Base-by-base conservation (phyloP, 2,888 invertebrate species). In the Caenorhabditis doughertyi region DNA sequence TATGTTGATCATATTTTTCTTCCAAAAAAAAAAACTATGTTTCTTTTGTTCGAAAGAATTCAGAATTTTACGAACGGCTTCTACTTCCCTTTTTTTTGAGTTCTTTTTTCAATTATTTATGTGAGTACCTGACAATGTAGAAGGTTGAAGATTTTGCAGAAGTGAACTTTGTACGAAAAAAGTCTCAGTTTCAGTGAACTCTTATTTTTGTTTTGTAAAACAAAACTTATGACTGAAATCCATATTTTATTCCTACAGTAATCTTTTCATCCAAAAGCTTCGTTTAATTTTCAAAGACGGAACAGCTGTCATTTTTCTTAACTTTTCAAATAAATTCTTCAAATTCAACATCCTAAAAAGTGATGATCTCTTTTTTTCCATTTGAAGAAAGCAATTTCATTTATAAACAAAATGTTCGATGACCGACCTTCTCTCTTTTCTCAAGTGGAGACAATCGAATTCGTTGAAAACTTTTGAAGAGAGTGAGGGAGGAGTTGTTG, bases 381-480 rank as follows among this genome's bases (percentile, higher is more conserved):
- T 42, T 32, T 55, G 18, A 51, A 60, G 39, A 71, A 60, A 51
- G 71, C 70, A 55, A 64, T 65, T 56, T 47, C 47, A 62, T 58
- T 74, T 74, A 74, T 74, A 74, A 74, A 74, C 74, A 74, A 74
- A 73, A 74, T 56, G 74, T 65, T 74, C 74, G 74, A 65, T 65
- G 74, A 74, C 65, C 67, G 58, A 56, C 47, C 27, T 29, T 42
- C 53, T 60, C 18, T 60, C 27, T 58, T 32, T 56, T 56, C 32
- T 56, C 64, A 53, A 51, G 51, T 27, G 44, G 73, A 64, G 18
- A 65, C 56, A 58, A 67, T 65, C 49, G 47, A 65, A 74, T 65
- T 65, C 27, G 58, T 29, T 47, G 27, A 23, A 56, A 64, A 64
- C n/a, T n/a, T 25, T 47, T 49, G 65, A 70, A 47, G 44, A 70